Conservation (phyloP, 1,140 invertebrate species). For the Phymorhynchus buccinoides region DNA sequence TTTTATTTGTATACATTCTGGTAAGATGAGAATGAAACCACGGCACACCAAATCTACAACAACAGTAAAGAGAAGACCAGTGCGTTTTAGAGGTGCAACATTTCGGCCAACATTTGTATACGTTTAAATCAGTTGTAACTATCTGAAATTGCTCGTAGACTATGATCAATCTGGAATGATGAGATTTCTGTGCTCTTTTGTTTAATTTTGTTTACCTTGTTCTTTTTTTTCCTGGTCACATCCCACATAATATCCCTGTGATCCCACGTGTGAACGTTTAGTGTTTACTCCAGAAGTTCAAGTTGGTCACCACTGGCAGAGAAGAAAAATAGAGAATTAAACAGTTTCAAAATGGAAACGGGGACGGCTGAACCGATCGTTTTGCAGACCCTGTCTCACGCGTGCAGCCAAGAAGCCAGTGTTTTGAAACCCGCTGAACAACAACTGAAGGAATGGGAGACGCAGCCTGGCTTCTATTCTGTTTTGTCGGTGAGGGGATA, state of each 20-base stretch:
- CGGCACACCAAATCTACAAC: neutral
- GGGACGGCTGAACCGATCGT: conserved; percentile 60
- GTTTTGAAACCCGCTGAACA: conserved; percentile 90
- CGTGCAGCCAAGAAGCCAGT: conserved; percentile 87
- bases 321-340: too few relatives aligned
- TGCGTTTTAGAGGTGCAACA: neutral
- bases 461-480: conserved; percentile 88
- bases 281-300: too few relatives aligned
- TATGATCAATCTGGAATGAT: too few relatives aligned
- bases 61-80: neutral
- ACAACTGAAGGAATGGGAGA: conserved; percentile 90
- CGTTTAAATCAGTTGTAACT: too few relatives aligned
- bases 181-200: too few relatives aligned
- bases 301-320: too few relatives aligned
- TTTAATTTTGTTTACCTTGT: too few relatives aligned
- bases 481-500: conserved; percentile 86
- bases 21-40: conserved; percentile 3
- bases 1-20: neutral
- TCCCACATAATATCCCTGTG: too few relatives aligned
- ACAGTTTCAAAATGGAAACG: conserved; percentile 51
- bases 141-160: too few relatives aligned
- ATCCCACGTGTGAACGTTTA: too few relatives aligned
- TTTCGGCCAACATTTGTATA: too few relatives aligned
- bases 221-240: too few relatives aligned
- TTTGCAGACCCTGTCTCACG: conserved; percentile 83